Evolutionary conservation across 2,113 vertebrate genomes (phyloP).

Genomic region (Sminthopsis crassicaudata): DNA sequence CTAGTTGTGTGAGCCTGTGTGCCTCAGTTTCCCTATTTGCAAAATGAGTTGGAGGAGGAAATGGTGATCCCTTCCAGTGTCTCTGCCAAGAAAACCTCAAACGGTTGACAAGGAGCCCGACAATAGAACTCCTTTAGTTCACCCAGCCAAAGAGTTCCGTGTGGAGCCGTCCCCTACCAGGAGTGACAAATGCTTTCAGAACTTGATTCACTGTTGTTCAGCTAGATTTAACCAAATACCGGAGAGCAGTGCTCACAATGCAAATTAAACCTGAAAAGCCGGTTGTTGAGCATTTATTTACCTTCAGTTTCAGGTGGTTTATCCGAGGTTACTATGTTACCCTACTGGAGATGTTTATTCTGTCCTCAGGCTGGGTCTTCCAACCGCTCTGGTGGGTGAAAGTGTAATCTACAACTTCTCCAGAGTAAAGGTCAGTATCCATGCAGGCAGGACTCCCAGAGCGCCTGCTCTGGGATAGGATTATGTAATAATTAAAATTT

Average conservation of each 20-base stretch:
- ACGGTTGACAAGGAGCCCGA: too few relatives aligned
- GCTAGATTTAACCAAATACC: not conserved
- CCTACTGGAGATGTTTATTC: not conserved
- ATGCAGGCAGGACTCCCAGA: not conserved
- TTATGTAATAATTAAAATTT: slow-evolving; percentile 57
- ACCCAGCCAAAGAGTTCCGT: too few relatives aligned
- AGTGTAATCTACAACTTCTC: not conserved
- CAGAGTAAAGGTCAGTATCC: slow-evolving; percentile 27
- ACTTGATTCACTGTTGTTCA: not conserved
- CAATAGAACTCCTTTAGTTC: not conserved
- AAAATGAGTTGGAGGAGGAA: not conserved
- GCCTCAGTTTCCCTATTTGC: not conserved
- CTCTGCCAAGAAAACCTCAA: not conserved
- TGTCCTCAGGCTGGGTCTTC: not conserved
- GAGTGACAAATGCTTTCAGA: not conserved
- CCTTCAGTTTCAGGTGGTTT: not conserved
- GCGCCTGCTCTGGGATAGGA: slow-evolving; percentile 14
- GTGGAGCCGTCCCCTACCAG: not conserved
- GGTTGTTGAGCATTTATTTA: not conserved
- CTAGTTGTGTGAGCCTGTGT: not conserved
- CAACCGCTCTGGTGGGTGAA: slow-evolving; percentile 21
- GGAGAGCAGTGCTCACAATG: not conserved
- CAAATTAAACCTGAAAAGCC: not conserved
- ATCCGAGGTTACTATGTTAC: not conserved
- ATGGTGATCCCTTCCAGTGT: not conserved